phyloP scores from a whole-genome alignment of 2,113 vertebrate species.

The Peromyscus leucopus region DNA sequence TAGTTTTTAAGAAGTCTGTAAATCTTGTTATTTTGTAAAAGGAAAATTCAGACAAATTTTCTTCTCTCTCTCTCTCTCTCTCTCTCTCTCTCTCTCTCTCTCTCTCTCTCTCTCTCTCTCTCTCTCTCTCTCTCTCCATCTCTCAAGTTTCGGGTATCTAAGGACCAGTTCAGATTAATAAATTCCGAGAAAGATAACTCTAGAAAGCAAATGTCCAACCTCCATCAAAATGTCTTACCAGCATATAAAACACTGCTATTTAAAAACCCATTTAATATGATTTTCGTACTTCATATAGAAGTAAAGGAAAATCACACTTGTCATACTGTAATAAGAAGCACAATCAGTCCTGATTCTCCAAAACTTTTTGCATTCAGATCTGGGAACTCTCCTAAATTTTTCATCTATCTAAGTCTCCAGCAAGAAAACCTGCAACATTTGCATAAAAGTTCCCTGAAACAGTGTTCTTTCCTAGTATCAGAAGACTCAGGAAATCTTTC shows the following conservation, averaged over 20 bases:
- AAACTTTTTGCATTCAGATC: conserved; percentile 34
- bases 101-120: too few species aligned
- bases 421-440: conserved; percentile 45
- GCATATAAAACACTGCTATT: conserved; percentile 10
- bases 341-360: background rate
- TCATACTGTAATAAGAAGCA: conserved; percentile 52
- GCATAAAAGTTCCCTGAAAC: background rate
- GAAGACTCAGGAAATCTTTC: background rate
- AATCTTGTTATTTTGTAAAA: background rate
- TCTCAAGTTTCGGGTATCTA: background rate
- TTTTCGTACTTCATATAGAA: conserved; percentile 35
- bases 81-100: too few species aligned
- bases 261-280: conserved; percentile 50
- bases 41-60: background rate
- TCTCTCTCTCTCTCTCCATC: too few species aligned
- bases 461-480: background rate
- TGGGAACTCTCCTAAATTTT: conserved; percentile 33
- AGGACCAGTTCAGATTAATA: background rate
- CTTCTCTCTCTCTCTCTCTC: too few species aligned
- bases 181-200: background rate
- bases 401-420: conserved; percentile 36
- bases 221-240: background rate
- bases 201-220: background rate
- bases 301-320: conserved; percentile 54
- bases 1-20: background rate